Evolutionary conservation across 2,888 invertebrate species (phyloP).

Genomic region (Chymomyza amoena): DNA sequence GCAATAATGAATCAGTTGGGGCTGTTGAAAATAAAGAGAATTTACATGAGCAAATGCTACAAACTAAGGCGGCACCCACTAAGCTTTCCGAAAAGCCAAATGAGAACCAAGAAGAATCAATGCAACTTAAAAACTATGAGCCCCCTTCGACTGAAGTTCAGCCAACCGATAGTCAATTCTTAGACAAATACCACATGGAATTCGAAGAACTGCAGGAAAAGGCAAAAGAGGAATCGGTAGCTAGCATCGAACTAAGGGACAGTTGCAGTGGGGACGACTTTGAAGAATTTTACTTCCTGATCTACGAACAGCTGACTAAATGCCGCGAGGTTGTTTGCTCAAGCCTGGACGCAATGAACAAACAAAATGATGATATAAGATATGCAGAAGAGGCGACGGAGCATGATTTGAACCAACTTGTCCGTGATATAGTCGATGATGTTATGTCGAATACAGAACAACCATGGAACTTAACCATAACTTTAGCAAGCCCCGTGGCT

Average conservation of each 20-base stretch:
- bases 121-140: slow-evolving; percentile 1
- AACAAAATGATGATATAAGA: not conserved
- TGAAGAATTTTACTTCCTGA: slow-evolving; percentile 87
- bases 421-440: slow-evolving; percentile 43
- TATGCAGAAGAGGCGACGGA: slow-evolving; percentile 27
- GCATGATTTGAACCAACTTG: slow-evolving; percentile 32
- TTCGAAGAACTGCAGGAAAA: slow-evolving; percentile 54
- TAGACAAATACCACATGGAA: slow-evolving; percentile 53
- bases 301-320: slow-evolving; percentile 88
- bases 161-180: slow-evolving; percentile 20
- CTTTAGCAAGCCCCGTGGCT: slow-evolving; percentile 46
- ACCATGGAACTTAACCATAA: slow-evolving; percentile 42
- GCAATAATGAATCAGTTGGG: not conserved
- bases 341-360: slow-evolving; percentile 54
- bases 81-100: slow-evolving; percentile 36
- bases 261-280: slow-evolving; percentile 80
- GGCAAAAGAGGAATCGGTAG: slow-evolving; percentile 55
- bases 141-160: slow-evolving; percentile 28
- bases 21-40: slow-evolving; percentile 4
- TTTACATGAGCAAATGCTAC: not conserved
- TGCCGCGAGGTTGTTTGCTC: slow-evolving; percentile 84
- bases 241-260: slow-evolving; percentile 67
- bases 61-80: slow-evolving; percentile 46
- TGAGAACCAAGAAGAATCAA: slow-evolving; percentile 3
- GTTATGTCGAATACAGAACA: slow-evolving; percentile 18